Percentiles rank a stretch among this genome's conserved stretches.
Evolutionary conservation across 2,797 vertebrate genomes (phyloP).

Genomic region (Anabas testudineus): DNA sequence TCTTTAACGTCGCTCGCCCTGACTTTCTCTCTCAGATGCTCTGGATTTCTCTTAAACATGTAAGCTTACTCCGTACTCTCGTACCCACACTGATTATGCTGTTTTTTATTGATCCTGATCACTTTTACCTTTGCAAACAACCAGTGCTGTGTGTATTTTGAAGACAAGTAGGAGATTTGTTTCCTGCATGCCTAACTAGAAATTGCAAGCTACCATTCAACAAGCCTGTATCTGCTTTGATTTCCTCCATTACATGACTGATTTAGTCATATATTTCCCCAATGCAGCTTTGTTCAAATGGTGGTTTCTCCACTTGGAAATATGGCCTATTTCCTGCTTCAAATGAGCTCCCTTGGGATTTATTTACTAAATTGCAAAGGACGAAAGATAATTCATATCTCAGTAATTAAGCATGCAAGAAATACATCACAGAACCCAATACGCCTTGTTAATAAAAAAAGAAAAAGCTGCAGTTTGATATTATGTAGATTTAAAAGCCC

Average conservation of each 20-base stretch:
- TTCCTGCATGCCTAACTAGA: slow-evolving; percentile 52
- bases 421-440: slow-evolving; percentile 83
- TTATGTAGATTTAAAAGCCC: slow-evolving; percentile 84
- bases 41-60: slow-evolving; percentile 22
- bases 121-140: slow-evolving; percentile 62
- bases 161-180: slow-evolving; percentile 23
- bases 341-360: slow-evolving; percentile 84
- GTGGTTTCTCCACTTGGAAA: slow-evolving; percentile 75
- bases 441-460: slow-evolving; percentile 82
- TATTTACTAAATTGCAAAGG: slow-evolving; percentile 85
- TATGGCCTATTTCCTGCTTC: slow-evolving; percentile 83
- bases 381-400: slow-evolving; percentile 83
- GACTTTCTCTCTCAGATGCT: background rate
- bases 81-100: slow-evolving; percentile 37
- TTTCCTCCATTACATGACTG: slow-evolving; percentile 73
- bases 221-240: slow-evolving; percentile 67
- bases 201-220: slow-evolving; percentile 48
- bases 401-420: slow-evolving; percentile 85
- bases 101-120: slow-evolving; percentile 62
- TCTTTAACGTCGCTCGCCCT: slow-evolving; percentile 4
- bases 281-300: slow-evolving; percentile 70
- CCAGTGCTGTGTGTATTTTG: slow-evolving; percentile 35
- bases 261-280: slow-evolving; percentile 73
- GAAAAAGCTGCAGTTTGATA: slow-evolving; percentile 81
- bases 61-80: slow-evolving; percentile 13